Evolutionary conservation across 2,797 vertebrate genomes (phyloP).

Genomic region (Clarias pachynema): DNA sequence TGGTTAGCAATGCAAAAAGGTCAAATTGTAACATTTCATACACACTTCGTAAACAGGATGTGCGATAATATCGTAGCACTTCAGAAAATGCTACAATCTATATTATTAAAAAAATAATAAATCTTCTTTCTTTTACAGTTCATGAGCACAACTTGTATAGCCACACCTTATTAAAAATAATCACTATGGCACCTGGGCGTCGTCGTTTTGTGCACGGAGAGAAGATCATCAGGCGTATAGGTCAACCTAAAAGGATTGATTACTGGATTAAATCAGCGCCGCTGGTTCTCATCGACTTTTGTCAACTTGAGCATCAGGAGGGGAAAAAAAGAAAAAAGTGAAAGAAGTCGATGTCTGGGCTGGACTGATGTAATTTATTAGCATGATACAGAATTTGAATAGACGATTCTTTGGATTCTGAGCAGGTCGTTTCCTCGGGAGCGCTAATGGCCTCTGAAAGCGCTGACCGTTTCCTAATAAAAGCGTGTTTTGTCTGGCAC

Average conservation of each 20-base stretch:
- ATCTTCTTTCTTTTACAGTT: not conserved
- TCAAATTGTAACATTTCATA: too few relatives aligned
- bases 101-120: too few relatives aligned
- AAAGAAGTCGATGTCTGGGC: not conserved
- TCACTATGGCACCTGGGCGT: too few relatives aligned
- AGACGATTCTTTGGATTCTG: not conserved
- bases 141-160: not conserved
- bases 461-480: constrained; percentile 2
- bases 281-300: constrained; percentile 9
- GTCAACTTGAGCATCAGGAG: not conserved
- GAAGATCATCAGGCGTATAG: not conserved
- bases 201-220: not conserved
- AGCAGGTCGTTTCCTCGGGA: not conserved
- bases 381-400: not conserved
- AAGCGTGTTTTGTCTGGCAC: not conserved
- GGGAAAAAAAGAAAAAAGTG: not conserved
- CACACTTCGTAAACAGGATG: too few relatives aligned
- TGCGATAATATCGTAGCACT: too few relatives aligned
- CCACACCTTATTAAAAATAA: not conserved
- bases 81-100: too few relatives aligned
- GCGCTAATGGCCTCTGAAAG: constrained; percentile 42
- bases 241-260: constrained; percentile 15
- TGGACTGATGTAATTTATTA: not conserved
- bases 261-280: not conserved
- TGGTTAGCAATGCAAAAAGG: not conserved